Evolutionary conservation across 2,113 vertebrate genomes (phyloP).

Genomic region (Anas platyrhynchos): DNA sequence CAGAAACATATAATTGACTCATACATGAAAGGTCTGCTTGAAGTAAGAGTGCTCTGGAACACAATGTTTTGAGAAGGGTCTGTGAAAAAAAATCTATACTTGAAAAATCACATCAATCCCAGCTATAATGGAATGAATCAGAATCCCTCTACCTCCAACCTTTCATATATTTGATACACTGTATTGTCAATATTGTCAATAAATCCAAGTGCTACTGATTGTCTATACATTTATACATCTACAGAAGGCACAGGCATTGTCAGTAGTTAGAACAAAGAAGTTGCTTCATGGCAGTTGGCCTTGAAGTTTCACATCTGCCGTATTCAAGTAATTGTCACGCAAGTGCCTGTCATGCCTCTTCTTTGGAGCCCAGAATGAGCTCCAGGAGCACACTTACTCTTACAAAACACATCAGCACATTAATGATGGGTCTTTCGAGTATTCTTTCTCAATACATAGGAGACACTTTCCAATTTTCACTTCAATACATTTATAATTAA

Average conservation of each 20-base stretch:
- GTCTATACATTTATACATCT: not conserved
- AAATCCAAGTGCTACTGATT: not conserved
- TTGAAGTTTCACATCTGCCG: constrained; percentile 11
- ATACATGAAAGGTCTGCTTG: not conserved
- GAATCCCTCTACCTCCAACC: not conserved
- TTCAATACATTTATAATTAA: not conserved
- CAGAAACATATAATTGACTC: not conserved
- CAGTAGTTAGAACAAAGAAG: not conserved
- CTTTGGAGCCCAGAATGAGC: not conserved
- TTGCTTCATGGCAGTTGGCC: not conserved
- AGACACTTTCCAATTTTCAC: not conserved
- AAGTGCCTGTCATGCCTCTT: not conserved
- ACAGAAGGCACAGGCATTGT: not conserved
- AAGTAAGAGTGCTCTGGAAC: not conserved
- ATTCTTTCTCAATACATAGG: not conserved
- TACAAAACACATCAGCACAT: constrained; percentile 32
- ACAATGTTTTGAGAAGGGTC: not conserved
- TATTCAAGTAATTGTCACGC: not conserved
- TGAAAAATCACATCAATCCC: not conserved
- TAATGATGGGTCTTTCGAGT: not conserved
- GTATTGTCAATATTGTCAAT: not conserved
- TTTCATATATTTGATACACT: not conserved
- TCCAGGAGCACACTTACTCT: constrained; percentile 17
- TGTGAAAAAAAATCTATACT: not conserved
- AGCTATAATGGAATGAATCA: not conserved